phyloP scores from a whole-genome alignment of 2,113 vertebrate genomes.

The Ploceus nigricollis region DNA sequence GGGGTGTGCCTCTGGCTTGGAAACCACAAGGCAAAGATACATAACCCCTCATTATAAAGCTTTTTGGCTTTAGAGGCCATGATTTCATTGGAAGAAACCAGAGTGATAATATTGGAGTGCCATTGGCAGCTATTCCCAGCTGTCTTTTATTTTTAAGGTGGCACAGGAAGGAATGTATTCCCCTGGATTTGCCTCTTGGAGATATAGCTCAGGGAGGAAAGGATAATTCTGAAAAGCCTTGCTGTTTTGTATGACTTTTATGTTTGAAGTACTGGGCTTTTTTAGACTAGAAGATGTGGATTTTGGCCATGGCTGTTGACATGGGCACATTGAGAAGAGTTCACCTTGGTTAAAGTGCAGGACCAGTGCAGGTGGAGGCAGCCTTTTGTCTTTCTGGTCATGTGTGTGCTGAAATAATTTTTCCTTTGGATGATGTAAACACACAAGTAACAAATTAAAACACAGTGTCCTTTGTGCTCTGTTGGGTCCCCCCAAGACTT shows the following conservation, averaged over 20 bases:
- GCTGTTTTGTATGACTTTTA: not conserved
- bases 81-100: not conserved
- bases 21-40: not conserved
- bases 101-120: not conserved
- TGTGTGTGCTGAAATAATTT: not conserved
- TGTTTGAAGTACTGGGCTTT: not conserved
- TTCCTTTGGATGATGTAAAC: not conserved
- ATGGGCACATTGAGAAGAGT: accelerated
- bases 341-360: not conserved
- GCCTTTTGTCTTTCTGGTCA: not conserved
- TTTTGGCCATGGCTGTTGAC: not conserved
- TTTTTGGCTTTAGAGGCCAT: not conserved
- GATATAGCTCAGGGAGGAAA: not conserved
- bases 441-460: not conserved
- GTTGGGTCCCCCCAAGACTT: not conserved
- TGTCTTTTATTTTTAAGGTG: not conserved
- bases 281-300: not conserved
- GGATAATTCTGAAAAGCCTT: not conserved
- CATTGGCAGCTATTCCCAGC: not conserved
- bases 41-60: not conserved
- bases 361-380: not conserved
- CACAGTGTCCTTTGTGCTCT: not conserved
- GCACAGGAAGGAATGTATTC: not conserved
- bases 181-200: not conserved
- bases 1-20: not conserved